A percentile compares a stretch with the other conserved stretches of the same genome.
Conservation (phyloP, 2,888 invertebrate genomes). For the Atherix ibis region DNA sequence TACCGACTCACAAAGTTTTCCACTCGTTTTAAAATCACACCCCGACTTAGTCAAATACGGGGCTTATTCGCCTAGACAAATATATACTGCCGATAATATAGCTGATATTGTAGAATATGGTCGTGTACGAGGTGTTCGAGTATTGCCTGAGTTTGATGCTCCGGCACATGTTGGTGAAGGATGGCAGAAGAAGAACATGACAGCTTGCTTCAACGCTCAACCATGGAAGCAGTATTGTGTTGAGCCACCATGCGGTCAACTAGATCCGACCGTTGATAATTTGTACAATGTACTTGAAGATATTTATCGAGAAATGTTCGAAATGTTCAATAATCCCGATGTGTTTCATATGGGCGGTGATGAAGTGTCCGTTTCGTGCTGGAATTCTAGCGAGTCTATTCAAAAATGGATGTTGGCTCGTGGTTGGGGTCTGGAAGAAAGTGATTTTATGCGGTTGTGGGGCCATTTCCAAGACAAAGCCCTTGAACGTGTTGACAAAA, state of each 20-base stretch:
- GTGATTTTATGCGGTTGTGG: constrained; percentile 54
- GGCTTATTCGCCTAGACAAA: constrained; percentile 57
- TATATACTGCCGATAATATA: constrained; percentile 42
- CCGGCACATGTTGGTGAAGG: constrained; percentile 82
- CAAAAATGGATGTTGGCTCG: constrained; percentile 49
- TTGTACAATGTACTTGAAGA: constrained; percentile 53
- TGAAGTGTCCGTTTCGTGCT: constrained; percentile 52
- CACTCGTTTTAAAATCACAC: constrained; percentile 58
- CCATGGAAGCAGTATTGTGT: constrained; percentile 58
- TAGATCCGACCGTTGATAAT: constrained; percentile 55
- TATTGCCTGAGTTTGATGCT: constrained; percentile 84
- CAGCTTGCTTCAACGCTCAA: constrained; percentile 55
- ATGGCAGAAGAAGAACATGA: constrained; percentile 56
- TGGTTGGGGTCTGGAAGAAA: constrained; percentile 42
- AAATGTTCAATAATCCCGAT: constrained; percentile 37
- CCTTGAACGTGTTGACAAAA: constrained; percentile 21
- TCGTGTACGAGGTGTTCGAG: constrained; percentile 59
- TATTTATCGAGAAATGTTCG: constrained; percentile 60
- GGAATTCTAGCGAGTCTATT: constrained; percentile 56
- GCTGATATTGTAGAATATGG: constrained; percentile 49
- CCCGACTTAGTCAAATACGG: constrained; percentile 61
- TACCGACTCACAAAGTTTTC: constrained; percentile 88
- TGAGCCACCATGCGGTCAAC: constrained; percentile 73
- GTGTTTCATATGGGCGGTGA: constrained; percentile 84
- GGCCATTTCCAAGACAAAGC: constrained; percentile 49